Percentiles rank a stretch among this genome's conserved stretches.
These are phyloP conservation scores for Eleutherodactylus coqui DNA, from an alignment of 2,797 vertebrate species.

Conservation along the genomic window DNA sequence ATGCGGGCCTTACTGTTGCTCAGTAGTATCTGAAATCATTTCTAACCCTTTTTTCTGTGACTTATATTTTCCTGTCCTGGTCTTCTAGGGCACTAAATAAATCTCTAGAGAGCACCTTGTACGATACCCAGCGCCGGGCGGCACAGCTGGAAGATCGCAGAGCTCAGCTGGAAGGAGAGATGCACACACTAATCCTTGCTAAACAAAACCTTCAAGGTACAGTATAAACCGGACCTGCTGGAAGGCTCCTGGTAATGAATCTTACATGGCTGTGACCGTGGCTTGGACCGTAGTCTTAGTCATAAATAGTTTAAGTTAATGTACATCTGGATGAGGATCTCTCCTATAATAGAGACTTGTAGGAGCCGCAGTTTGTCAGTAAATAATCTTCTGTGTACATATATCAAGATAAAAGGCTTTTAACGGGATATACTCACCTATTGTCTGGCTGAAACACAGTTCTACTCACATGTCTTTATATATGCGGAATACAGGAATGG, in stretches of 20 bases:
- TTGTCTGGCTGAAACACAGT: background rate
- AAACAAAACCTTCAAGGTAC: slow-evolving; percentile 83
- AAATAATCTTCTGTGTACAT: background rate
- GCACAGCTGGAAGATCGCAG: slow-evolving; percentile 75
- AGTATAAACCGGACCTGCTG: slow-evolving; percentile 69
- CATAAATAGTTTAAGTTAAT: background rate
- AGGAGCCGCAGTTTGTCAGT: slow-evolving; percentile 12
- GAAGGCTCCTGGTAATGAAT: background rate
- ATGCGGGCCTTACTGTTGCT: background rate
- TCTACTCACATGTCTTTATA: background rate
- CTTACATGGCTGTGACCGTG: no score
- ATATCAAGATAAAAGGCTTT: background rate
- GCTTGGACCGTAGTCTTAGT: background rate
- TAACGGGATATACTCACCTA: background rate
- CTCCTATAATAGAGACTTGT: slow-evolving; percentile 20
- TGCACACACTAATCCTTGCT: slow-evolving; percentile 69
- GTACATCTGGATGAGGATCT: slow-evolving; percentile 29
- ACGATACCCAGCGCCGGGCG: slow-evolving; percentile 77
- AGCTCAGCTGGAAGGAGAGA: slow-evolving; percentile 77
- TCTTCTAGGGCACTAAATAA: slow-evolving; percentile 78
- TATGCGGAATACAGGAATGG: background rate
- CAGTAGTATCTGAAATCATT: background rate
- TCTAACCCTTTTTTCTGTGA: background rate
- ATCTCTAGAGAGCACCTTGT: slow-evolving; percentile 77
- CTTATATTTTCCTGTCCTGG: background rate